Conservation (phyloP, 1,140 invertebrate species). For the Delia radicum region DNA sequence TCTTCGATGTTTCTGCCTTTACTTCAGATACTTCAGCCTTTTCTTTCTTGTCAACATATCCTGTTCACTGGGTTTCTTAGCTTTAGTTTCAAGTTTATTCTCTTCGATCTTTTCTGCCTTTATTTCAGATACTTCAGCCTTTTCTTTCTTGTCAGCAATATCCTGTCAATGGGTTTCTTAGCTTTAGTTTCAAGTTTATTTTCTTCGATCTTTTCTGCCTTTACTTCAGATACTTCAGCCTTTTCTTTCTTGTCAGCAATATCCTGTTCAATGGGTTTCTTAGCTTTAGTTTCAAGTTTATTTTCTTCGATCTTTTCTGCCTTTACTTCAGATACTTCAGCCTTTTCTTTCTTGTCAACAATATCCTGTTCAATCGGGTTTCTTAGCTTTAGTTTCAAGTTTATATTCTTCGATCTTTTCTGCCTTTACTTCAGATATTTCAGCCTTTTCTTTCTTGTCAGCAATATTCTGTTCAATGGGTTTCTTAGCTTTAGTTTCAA, state of each 20-base stretch:
- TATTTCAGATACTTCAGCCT: not conserved
- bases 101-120: not conserved
- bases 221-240: slow-evolving; percentile 24
- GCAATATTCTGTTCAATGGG: slow-evolving; percentile 17
- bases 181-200: not conserved
- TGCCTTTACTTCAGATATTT: slow-evolving; percentile 24
- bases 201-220: slow-evolving; percentile 20
- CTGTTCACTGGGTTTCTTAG: not conserved
- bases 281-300: not conserved
- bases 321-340: not conserved
- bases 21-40: slow-evolving; percentile 30
- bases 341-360: slow-evolving; percentile 16
- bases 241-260: slow-evolving; percentile 9
- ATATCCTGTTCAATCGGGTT: not conserved
- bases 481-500: slow-evolving; percentile 1
- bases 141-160: not conserved
- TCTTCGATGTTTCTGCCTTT: slow-evolving; percentile 17
- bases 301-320: not conserved
- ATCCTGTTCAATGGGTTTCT: slow-evolving; percentile 23
- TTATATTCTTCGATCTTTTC: slow-evolving; percentile 8
- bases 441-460: slow-evolving; percentile 19
- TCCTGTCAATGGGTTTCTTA: not conserved
- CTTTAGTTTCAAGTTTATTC: slow-evolving; percentile 14
- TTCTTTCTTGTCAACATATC: not conserved
- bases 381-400: not conserved